These are phyloP conservation scores for Rallus limicola DNA, from an alignment of 2,113 vertebrate genomes.

Conservation along the genomic window DNA sequence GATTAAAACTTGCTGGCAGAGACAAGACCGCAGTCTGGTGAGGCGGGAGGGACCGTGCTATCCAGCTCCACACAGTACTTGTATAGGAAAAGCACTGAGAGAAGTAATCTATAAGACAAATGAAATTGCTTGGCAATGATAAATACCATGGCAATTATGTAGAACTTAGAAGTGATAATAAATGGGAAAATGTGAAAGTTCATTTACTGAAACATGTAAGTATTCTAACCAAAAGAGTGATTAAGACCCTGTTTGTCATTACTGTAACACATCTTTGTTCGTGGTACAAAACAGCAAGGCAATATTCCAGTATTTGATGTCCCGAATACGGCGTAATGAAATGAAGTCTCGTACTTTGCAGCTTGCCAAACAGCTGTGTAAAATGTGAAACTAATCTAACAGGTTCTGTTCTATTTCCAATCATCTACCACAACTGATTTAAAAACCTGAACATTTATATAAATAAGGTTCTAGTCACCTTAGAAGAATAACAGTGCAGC, in stretches of 20 bases:
- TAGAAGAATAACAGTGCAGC: background rate
- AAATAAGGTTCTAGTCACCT: background rate
- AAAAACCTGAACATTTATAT: background rate
- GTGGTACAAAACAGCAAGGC: background rate
- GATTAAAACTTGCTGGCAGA: background rate
- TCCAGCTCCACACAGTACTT: background rate
- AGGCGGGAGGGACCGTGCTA: accelerated
- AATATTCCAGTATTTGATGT: background rate
- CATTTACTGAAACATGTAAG: background rate
- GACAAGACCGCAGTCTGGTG: accelerated
- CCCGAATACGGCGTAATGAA: background rate
- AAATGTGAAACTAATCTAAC: conserved; percentile 29
- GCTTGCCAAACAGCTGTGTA: conserved; percentile 23
- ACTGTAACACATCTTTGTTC: background rate
- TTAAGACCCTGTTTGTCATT: background rate
- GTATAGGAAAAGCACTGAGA: background rate
- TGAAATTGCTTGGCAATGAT: background rate
- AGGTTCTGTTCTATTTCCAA: background rate
- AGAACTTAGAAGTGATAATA: background rate
- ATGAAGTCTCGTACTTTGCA: conserved; percentile 29
- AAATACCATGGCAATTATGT: background rate
- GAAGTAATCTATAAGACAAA: background rate
- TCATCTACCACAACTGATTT: background rate
- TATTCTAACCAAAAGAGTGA: background rate
- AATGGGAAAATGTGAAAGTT: background rate